phyloP scores from a whole-genome alignment of 1,140 invertebrate genomes.

The Thaumetopoea pityocampa region DNA sequence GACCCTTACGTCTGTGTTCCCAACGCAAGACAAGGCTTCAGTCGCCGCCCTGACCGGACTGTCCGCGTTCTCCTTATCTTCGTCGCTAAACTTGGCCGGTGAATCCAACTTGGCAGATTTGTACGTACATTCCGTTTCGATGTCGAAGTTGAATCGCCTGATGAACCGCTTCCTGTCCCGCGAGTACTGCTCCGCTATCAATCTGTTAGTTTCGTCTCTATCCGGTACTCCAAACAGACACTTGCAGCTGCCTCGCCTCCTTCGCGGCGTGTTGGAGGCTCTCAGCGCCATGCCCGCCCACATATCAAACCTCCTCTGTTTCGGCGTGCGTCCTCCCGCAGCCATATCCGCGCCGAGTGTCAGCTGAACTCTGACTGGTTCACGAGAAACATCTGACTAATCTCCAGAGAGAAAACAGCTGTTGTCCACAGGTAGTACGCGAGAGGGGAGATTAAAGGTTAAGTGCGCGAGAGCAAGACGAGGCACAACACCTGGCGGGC shows the following conservation, averaged over 20 bases:
- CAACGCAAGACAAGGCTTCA: constrained; percentile 56
- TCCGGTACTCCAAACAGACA: constrained; percentile 65
- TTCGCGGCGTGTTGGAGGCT: constrained; percentile 44
- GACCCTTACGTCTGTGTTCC: constrained; percentile 57
- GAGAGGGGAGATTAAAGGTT: constrained; percentile 27
- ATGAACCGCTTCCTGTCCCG: constrained; percentile 65
- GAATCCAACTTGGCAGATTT: constrained; percentile 58
- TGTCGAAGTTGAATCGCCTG: constrained; percentile 64
- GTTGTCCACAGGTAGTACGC: constrained; percentile 50
- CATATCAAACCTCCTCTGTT: constrained; percentile 62
- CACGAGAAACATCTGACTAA: constrained; percentile 72
- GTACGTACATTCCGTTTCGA: constrained; percentile 59
- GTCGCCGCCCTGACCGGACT: constrained; percentile 48
- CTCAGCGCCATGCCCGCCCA: constrained; percentile 51
- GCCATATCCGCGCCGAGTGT: constrained; percentile 48
- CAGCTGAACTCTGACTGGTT: constrained; percentile 67
- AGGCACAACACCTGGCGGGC: constrained; percentile 56
- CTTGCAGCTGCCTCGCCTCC: constrained; percentile 64
- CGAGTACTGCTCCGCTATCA: constrained; percentile 64
- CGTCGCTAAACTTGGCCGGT: constrained; percentile 62
- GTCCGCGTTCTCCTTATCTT: constrained; percentile 49
- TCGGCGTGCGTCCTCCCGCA: constrained; percentile 62
- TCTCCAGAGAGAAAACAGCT: constrained; percentile 74
- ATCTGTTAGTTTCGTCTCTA: constrained; percentile 56
- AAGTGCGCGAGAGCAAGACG: constrained; percentile 47